Percentiles rank a stretch among this genome's conserved stretches.
Evolutionary conservation across 1,140 invertebrate genomes (phyloP).

Genomic region (Conus betulinus): DNA sequence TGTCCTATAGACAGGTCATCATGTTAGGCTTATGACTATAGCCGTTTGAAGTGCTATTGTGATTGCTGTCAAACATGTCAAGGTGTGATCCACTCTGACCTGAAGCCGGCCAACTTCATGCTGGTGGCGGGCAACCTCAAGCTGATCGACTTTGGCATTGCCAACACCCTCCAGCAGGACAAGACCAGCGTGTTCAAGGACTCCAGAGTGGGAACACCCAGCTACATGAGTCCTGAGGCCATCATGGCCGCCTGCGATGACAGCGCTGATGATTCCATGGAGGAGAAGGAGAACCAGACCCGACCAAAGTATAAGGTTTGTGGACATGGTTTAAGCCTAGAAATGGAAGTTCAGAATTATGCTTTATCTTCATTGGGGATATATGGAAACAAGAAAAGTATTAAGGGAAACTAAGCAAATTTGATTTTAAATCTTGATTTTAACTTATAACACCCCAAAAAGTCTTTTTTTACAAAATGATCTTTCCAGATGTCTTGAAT

Average conservation of each 20-base stretch:
- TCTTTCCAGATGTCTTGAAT: too few relatives aligned
- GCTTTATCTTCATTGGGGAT: too few relatives aligned
- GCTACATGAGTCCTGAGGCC: constrained; percentile 98
- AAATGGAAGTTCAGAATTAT: too few relatives aligned
- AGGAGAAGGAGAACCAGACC: constrained; percentile 23
- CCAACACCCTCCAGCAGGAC: constrained; percentile 91
- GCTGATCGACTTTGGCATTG: constrained; percentile 98
- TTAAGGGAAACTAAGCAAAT: too few relatives aligned
- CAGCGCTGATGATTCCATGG: constrained; percentile 38
- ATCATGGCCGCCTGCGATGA: constrained; percentile 78
- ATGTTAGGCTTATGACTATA: too few relatives aligned
- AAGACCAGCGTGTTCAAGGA: constrained; percentile 92
- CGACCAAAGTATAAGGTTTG: constrained; percentile 63
- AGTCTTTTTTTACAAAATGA: too few relatives aligned
- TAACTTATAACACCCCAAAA: too few relatives aligned
- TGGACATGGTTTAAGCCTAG: too few relatives aligned
- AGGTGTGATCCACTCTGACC: constrained; percentile 96
- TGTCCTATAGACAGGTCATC: too few relatives aligned
- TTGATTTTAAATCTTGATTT: too few relatives aligned
- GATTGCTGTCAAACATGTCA: constrained; percentile 57
- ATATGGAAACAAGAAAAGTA: too few relatives aligned
- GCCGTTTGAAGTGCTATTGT: background rate
- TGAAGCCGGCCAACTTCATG: constrained; percentile 98
- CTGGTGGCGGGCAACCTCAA: constrained; percentile 91
- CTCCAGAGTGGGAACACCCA: constrained; percentile 88